These are phyloP conservation scores for Chanos chanos DNA, from an alignment of 2,797 vertebrate species.

Conservation along the genomic window DNA sequence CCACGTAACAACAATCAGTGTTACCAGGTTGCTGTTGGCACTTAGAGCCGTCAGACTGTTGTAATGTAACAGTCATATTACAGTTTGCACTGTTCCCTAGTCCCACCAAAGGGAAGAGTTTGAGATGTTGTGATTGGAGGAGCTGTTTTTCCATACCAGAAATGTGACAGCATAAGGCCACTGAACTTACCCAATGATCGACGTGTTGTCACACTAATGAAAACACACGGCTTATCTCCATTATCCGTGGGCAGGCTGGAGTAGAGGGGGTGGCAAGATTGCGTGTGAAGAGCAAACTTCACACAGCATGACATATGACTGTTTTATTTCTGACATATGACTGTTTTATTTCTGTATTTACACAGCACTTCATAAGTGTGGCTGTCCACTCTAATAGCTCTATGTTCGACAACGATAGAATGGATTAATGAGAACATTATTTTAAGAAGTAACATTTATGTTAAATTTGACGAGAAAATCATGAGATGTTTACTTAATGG, in stretches of 20 bases:
- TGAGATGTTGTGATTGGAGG: too few species aligned
- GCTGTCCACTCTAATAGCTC: neutral
- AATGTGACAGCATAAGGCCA: too few species aligned
- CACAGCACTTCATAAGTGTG: neutral
- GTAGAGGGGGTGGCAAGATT: neutral
- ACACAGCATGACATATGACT: neutral
- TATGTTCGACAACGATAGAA: neutral
- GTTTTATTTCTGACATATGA: too few species aligned
- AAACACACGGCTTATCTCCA: neutral
- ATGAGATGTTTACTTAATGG: conserved; percentile 16
- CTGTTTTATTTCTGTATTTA: neutral
- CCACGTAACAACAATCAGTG: too few species aligned
- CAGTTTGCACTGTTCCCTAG: too few species aligned
- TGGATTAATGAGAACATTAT: neutral
- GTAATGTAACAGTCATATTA: too few species aligned
- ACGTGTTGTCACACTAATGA: neutral
- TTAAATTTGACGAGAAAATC: neutral
- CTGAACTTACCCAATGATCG: too few species aligned
- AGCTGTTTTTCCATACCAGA: too few species aligned
- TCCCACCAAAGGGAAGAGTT: too few species aligned
- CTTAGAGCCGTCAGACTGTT: too few species aligned
- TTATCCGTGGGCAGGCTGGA: neutral
- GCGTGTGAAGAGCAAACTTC: conserved; percentile 5
- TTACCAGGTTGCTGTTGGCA: too few species aligned
- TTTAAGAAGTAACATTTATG: neutral